phyloP scores from a whole-genome alignment of 2,113 vertebrate species.

The Scortum barcoo region DNA sequence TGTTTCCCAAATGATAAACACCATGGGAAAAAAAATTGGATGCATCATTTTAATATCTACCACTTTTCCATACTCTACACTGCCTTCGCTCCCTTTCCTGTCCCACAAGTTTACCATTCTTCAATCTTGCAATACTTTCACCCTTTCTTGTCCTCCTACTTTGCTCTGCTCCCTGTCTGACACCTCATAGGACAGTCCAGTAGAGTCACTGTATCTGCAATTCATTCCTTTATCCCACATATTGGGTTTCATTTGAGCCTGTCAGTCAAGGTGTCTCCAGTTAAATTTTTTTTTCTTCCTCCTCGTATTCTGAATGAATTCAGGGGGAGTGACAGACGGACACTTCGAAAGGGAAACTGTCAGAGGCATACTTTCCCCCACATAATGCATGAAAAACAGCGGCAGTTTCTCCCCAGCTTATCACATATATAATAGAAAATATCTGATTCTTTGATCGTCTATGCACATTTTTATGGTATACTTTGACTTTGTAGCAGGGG shows the following conservation, averaged over 20 bases:
- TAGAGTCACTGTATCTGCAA: slow-evolving; percentile 72
- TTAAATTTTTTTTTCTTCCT: slow-evolving; percentile 65
- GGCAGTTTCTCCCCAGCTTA: slow-evolving; percentile 27
- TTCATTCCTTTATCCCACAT: slow-evolving; percentile 71
- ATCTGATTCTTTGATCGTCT: slow-evolving; percentile 1
- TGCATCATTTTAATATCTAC: slow-evolving; percentile 30
- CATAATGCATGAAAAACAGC: slow-evolving; percentile 46
- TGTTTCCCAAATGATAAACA: slow-evolving; percentile 35
- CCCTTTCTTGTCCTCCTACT: slow-evolving; percentile 31
- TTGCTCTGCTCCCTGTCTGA: slow-evolving; percentile 37
- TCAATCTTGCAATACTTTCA: slow-evolving; percentile 27
- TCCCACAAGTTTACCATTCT: slow-evolving; percentile 26
- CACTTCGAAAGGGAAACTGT: slow-evolving; percentile 60
- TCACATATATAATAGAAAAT: slow-evolving; percentile 29
- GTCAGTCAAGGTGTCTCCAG: slow-evolving; percentile 79
- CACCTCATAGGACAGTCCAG: slow-evolving; percentile 51
- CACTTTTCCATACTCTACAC: slow-evolving; percentile 20
- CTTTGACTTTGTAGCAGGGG: neutral
- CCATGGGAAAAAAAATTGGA: slow-evolving; percentile 2
- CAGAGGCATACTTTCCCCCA: slow-evolving; percentile 53
- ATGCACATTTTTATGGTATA: neutral
- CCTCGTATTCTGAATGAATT: slow-evolving; percentile 72
- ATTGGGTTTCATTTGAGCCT: slow-evolving; percentile 81
- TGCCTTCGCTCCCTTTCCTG: neutral
- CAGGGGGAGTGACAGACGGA: slow-evolving; percentile 69